These are phyloP conservation scores for Pelmatolapia mariae DNA, from an alignment of 2,113 vertebrate genomes.

Conservation along the genomic window DNA sequence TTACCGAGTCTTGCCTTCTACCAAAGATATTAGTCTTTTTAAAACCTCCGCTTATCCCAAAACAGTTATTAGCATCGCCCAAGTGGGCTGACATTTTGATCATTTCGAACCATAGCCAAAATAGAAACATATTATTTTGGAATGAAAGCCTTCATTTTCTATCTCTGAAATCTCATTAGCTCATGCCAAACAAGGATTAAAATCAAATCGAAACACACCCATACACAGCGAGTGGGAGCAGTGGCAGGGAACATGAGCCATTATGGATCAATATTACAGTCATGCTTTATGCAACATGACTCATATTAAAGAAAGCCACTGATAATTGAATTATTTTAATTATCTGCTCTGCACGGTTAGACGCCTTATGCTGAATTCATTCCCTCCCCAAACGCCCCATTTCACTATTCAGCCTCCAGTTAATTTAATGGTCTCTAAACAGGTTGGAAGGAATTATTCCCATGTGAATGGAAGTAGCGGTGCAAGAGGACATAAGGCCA, in stretches of 20 bases:
- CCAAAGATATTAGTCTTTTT: neutral
- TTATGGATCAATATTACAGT: constrained; percentile 47
- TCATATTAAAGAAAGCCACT: constrained; percentile 40
- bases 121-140: constrained; percentile 10
- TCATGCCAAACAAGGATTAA: constrained; percentile 31
- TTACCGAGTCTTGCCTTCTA: neutral
- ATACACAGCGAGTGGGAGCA: neutral
- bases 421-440: constrained; percentile 51
- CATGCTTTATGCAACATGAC: constrained; percentile 43
- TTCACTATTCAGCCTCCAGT: constrained; percentile 34
- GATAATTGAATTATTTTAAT: constrained; percentile 55
- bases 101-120: neutral
- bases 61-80: neutral
- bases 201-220: constrained; percentile 25
- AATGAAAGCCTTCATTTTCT: constrained; percentile 15
- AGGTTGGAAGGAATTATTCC: constrained; percentile 16
- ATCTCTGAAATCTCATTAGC: constrained; percentile 41
- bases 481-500: neutral
- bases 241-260: constrained; percentile 7
- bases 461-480: neutral
- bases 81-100: neutral
- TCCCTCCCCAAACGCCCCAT: constrained; percentile 3
- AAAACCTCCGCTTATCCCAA: neutral
- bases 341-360: constrained; percentile 3
- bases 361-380: constrained; percentile 9